Base-by-base conservation (phyloP, 2,888 invertebrate species). In the Platypus cylindrus region DNA sequence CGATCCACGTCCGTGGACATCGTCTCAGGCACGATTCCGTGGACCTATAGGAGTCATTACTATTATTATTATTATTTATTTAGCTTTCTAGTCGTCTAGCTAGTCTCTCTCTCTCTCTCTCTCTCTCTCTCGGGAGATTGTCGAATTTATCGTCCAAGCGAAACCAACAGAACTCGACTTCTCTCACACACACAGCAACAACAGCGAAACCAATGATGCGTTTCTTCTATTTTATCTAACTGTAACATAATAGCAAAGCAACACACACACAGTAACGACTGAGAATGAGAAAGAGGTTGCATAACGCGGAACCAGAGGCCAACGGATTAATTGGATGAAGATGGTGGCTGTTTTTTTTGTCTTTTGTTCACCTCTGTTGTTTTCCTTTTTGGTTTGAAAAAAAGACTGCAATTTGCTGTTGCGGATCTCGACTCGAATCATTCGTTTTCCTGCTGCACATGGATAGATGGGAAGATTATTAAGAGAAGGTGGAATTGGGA, bases 151-250 rank as follows among this genome's bases (percentile, higher is more conserved):
- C 40, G 36, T 20, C 40, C 17, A 40, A 40, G 37, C 40, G 40
- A 40, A 34, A 40, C 40, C 37, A 12, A 24, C 36, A 34, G 36
- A 30, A 40, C 23, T 25, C 29, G n/a, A n/a, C n/a, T n/a, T n/a
- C n/a, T n/a, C n/a, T n/a, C n/a, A n/a, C n/a, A n/a, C n/a, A n/a
- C n/a, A n/a, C n/a, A n/a, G n/a, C n/a, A n/a, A n/a, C n/a, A n/a
- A n/a, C n/a, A n/a, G n/a, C n/a, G 23, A 36, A 40, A 34, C 41
- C 41, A 38, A 41, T 41, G 41, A 38, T 41, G 41, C 41, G 41
- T 41, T 28, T 14, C 37, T n/a, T n/a, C n/a, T 18, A 29, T 16
- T 9, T 12, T 15, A 9, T 11, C 41, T 41, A 41, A 41, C 41
- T 41, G 41, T 41, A 41, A 39, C 39, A 26, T 39, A 39, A 39